Conservation (phyloP, 1,140 invertebrate genomes). For the Plectrocnemia conspersa region DNA sequence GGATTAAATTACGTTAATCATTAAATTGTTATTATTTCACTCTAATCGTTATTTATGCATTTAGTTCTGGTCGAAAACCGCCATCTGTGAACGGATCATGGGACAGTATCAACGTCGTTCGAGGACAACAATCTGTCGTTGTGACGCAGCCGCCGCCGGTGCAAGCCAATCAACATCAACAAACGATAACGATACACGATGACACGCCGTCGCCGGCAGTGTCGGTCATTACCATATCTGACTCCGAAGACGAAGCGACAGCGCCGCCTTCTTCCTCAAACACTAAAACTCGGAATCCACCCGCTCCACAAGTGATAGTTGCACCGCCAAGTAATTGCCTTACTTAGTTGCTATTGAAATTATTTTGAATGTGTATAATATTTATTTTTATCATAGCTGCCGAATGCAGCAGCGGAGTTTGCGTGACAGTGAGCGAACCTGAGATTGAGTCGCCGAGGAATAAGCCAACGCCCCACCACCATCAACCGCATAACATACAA, state of each 20-base stretch:
- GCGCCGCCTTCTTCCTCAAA: slow-evolving; percentile 21
- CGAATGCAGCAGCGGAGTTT: slow-evolving; percentile 25
- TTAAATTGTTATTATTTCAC: slow-evolving; percentile 1
- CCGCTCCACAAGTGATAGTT: slow-evolving; percentile 29
- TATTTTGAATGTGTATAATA: not conserved
- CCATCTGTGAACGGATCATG: slow-evolving; percentile 25
- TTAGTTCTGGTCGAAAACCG: slow-evolving; percentile 32
- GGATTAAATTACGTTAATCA: not conserved
- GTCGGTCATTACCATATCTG: slow-evolving; percentile 95
- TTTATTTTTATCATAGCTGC: slow-evolving; percentile 18
- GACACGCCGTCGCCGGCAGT: slow-evolving; percentile 91
- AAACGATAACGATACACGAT: slow-evolving; percentile 82
- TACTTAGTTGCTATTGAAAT: not conserved
- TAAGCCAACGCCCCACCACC: slow-evolving; percentile 34
- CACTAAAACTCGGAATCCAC: slow-evolving; percentile 39
- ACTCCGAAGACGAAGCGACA: slow-evolving; percentile 81
- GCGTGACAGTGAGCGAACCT: slow-evolving; percentile 12
- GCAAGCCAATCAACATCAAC: slow-evolving; percentile 44
- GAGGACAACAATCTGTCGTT: not conserved
- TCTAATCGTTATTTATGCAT: slow-evolving; percentile 4
- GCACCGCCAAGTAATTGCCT: slow-evolving; percentile 34
- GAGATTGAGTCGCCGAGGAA: slow-evolving; percentile 24
- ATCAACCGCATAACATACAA: slow-evolving; percentile 38
- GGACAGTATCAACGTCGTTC: slow-evolving; percentile 7
- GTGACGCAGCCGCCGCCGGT: slow-evolving; percentile 1